phyloP scores from a whole-genome alignment of 2,797 vertebrate species.

The Phrynocephalus guinanensis region DNA sequence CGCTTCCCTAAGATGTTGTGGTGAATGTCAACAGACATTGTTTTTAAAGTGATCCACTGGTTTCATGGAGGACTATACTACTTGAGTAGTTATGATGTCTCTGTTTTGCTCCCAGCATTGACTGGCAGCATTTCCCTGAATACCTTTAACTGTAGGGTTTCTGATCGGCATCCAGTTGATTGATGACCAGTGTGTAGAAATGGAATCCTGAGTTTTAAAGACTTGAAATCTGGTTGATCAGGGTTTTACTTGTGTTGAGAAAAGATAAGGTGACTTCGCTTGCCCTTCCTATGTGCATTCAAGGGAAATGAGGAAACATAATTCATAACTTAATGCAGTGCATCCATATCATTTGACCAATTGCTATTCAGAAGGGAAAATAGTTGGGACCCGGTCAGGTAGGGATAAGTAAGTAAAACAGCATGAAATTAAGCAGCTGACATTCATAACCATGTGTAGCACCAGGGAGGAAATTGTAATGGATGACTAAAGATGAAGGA shows the following conservation, averaged over 20 bases:
- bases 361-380: conserved; percentile 49
- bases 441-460: conserved; percentile 67
- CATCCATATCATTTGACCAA: not conserved
- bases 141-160: not conserved
- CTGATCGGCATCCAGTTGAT: not conserved
- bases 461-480: conserved; percentile 43
- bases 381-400: conserved; percentile 62
- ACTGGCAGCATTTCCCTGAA: not conserved
- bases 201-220: not conserved
- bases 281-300: not conserved
- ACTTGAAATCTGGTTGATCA: not conserved
- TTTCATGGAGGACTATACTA: not conserved
- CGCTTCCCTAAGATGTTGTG: not conserved
- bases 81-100: not conserved
- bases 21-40: not conserved
- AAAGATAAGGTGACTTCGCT: not conserved
- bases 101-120: not conserved
- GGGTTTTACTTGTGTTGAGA: not conserved
- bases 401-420: conserved; percentile 68
- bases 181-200: not conserved
- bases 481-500: conserved; percentile 49
- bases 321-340: not conserved
- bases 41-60: not conserved
- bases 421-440: conserved; percentile 65
- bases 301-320: conserved; percentile 1